Evolutionary conservation across 2,888 invertebrate genomes (phyloP).

Genomic region (Ctena decussata): DNA sequence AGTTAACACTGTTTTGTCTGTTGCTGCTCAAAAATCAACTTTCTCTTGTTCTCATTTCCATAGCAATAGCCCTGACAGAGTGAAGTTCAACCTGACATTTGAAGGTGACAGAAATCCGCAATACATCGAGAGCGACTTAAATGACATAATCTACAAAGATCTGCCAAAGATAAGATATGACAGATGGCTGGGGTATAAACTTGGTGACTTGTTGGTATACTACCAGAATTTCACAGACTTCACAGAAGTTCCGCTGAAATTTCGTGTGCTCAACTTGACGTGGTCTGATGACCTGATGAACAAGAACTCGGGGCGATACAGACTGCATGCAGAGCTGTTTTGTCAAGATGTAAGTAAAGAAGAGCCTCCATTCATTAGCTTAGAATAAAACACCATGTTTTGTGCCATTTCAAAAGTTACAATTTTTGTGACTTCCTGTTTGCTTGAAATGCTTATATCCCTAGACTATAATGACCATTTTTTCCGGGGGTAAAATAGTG

Average conservation of each 20-base stretch:
- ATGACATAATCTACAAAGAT: conserved; percentile 63
- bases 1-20: no score
- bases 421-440: no score
- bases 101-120: conserved; percentile 67
- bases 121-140: conserved; percentile 48
- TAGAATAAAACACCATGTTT: no score
- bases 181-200: conserved; percentile 69
- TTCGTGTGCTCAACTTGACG: conserved; percentile 72
- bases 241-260: conserved; percentile 72
- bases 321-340: conserved; percentile 69
- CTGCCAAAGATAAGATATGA: conserved; percentile 65
- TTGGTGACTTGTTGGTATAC: conserved; percentile 68
- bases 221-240: conserved; percentile 70
- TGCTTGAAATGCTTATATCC: no score
- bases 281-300: conserved; percentile 62
- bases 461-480: neutral
- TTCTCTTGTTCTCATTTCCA: no score
- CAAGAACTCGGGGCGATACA: conserved; percentile 63
- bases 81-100: conserved; percentile 74
- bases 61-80: conserved; percentile 71
- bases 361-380: no score
- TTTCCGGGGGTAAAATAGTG: no score
- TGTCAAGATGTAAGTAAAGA: conserved; percentile 74
- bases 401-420: no score
- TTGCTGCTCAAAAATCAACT: no score